Percentiles rank a stretch among this genome's conserved stretches.
Evolutionary conservation across 1,140 invertebrate genomes (phyloP).

Genomic region (Cydia splendana): DNA sequence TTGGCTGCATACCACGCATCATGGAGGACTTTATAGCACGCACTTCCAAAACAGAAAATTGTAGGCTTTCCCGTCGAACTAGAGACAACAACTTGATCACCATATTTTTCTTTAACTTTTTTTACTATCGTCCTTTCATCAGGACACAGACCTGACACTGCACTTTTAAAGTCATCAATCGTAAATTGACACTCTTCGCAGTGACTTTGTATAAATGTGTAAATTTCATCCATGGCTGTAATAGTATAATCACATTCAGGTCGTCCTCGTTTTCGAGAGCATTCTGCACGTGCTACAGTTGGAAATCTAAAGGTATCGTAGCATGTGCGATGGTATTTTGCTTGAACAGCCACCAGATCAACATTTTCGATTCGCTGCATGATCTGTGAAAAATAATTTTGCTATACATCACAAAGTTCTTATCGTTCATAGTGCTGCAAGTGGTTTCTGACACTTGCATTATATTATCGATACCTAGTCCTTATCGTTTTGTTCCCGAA

Average conservation of each 20-base stretch:
- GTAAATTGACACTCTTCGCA: conserved; percentile 53
- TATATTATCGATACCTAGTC: too few relatives aligned
- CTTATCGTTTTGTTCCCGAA: too few relatives aligned
- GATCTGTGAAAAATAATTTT: too few relatives aligned
- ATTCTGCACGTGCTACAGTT: conserved; percentile 44
- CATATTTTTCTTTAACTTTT: conserved; percentile 47
- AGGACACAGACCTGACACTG: conserved; percentile 38
- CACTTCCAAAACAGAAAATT: conserved; percentile 41
- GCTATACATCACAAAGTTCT: too few relatives aligned
- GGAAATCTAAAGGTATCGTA: conserved; percentile 46
- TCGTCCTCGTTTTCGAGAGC: conserved; percentile 52
- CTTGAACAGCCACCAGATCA: conserved; percentile 62
- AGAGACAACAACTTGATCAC: conserved; percentile 41
- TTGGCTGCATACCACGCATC: conserved; percentile 44
- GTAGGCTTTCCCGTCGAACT: conserved; percentile 42
- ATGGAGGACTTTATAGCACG: conserved; percentile 39
- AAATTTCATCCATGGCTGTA: conserved; percentile 49
- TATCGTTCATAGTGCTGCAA: too few relatives aligned
- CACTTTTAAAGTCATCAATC: conserved; percentile 48
- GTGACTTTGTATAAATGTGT: conserved; percentile 44
- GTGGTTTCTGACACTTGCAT: too few relatives aligned
- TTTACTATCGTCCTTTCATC: conserved; percentile 44
- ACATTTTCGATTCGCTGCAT: too few relatives aligned
- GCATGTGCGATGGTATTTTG: conserved; percentile 57
- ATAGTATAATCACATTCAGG: conserved; percentile 47